Base-by-base conservation (phyloP, 2,797 vertebrate species). In the Cossypha polioptera region DNA sequence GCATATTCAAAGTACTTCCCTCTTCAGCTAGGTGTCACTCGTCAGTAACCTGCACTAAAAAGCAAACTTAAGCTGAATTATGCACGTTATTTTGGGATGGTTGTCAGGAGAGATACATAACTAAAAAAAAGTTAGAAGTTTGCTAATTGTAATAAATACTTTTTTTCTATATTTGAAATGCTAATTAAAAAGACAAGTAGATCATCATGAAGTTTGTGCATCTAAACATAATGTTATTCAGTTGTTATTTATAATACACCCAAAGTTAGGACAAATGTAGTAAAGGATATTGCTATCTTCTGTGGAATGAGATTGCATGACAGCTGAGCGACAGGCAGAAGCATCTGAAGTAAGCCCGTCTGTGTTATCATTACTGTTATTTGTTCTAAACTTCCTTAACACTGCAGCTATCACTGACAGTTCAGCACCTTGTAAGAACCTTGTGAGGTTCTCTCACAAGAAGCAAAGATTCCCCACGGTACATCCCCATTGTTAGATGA, bases 21-120 rank as follows among this genome's bases (percentile, higher is more conserved):
- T 54, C 28, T 86, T 91, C 84, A 95, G 84, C 75, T 87, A 82
- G 81, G 74, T 96, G 94, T 84, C 81, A 77, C 86, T 92, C 28
- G 28, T 76, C 88, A 90, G 62, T 87, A 91, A 65, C 66, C 85
- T 82, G 33, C 54, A 75, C 42, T 72, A 54, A 74, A 87, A 80
- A 55, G 40, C 25, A 78, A 61, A 72, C 63, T 26, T 65, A 31
- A 87, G 59, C 42, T 83, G 43, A 67, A 40, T 74, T 43, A 43
- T 38, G 28, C 38, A 62, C 16, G 29, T 86, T 10, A 38, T 62
- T 88, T 72, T 59, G 42, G 62, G 15, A 59, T 80, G 55, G 19
- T 77, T 66, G 58, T 88, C 31, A 26, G 68, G 54, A 87, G 36
- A 74, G 24, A 69, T 18, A 5, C 8, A 8, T 13, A 86, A 48